A percentile compares a stretch with the other conserved stretches of the same genome.
Conservation (phyloP, 2,797 vertebrate genomes). For the Spea hammondii region DNA sequence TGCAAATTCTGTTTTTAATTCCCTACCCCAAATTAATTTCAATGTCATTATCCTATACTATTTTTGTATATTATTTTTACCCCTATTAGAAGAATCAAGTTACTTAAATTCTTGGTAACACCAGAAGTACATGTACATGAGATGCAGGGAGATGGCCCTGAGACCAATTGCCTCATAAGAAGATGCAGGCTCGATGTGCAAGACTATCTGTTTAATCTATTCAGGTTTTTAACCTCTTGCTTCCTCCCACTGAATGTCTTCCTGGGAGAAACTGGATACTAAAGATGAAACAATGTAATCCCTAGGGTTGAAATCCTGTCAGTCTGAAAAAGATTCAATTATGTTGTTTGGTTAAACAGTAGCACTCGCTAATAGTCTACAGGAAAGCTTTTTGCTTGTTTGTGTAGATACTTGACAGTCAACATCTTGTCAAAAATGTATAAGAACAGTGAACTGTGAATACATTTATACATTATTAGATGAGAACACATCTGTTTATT, state of each 20-base stretch:
- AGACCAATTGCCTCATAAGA: slow-evolving; percentile 62
- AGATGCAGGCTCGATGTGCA: slow-evolving; percentile 65
- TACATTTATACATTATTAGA: too few relatives aligned
- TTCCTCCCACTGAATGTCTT: slow-evolving; percentile 69
- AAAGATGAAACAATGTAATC: slow-evolving; percentile 66
- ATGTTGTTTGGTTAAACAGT: slow-evolving; percentile 64
- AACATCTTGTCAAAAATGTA: slow-evolving; percentile 28
- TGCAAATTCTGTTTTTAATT: background rate
- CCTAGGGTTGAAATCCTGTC: slow-evolving; percentile 58
- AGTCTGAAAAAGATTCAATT: slow-evolving; percentile 57
- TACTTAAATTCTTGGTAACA: slow-evolving; percentile 13
- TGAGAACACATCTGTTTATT: too few relatives aligned
- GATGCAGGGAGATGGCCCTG: slow-evolving; percentile 54
- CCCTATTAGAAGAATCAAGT: slow-evolving; percentile 1
- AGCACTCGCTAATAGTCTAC: slow-evolving; percentile 63
- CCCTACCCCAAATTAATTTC: background rate
- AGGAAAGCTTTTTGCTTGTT: slow-evolving; percentile 60
- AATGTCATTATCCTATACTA: background rate
- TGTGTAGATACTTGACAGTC: slow-evolving; percentile 19
- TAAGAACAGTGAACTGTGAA: slow-evolving; percentile 11
- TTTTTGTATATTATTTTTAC: slow-evolving; percentile 15
- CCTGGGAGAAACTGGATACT: slow-evolving; percentile 73
- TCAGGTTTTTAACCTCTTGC: slow-evolving; percentile 70
- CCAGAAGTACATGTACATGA: slow-evolving; percentile 42
- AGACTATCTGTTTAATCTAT: slow-evolving; percentile 69